Conservation (phyloP, 2,113 vertebrate species). For the Psilopsiagon aymara region DNA sequence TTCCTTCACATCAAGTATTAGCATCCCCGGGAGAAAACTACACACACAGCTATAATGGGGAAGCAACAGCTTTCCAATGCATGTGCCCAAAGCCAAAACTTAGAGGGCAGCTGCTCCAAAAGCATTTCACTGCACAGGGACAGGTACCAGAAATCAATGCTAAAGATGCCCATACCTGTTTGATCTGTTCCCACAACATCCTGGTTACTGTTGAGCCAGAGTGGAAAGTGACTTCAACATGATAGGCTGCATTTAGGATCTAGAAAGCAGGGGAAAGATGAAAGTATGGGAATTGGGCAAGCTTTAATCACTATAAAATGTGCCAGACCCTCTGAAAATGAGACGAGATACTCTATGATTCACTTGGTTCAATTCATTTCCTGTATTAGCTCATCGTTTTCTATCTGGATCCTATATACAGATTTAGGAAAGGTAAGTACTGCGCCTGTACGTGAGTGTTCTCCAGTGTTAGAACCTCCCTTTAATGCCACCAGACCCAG, state of each 20-base stretch:
- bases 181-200: slow-evolving; percentile 97
- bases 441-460: not conserved
- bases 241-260: slow-evolving; percentile 97
- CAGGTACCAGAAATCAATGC: not conserved
- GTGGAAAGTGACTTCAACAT: slow-evolving; percentile 97
- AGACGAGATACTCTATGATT: fast-evolving
- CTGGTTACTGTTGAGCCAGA: slow-evolving; percentile 94
- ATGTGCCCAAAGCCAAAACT: not conserved
- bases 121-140: not conserved
- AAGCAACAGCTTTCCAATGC: not conserved
- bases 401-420: fast-evolving
- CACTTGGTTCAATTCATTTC: not conserved
- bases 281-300: not conserved
- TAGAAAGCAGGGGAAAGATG: slow-evolving; percentile 40
- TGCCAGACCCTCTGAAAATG: not conserved
- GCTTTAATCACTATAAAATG: not conserved
- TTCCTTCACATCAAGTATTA: not conserved
- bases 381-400: not conserved
- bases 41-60: not conserved
- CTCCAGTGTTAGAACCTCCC: not conserved
- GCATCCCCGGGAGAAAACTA: not conserved
- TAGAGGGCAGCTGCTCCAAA: not conserved
- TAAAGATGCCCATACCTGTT: slow-evolving; percentile 81
- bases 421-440: not conserved
- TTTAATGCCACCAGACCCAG: not conserved